Conservation (phyloP, 2,888 invertebrate species). For the Phortica magna region DNA sequence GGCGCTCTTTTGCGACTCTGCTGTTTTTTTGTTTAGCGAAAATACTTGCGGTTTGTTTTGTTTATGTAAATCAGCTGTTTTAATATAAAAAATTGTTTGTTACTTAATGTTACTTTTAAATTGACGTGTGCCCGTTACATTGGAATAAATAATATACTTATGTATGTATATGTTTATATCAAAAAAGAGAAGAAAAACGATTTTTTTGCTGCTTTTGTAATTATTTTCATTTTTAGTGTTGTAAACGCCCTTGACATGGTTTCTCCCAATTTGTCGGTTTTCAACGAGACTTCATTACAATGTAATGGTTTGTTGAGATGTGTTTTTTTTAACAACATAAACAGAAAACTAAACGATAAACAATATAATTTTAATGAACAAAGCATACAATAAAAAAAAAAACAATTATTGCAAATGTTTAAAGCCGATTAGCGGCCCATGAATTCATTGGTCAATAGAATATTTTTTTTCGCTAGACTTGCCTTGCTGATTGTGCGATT, state of each 20-base stretch:
- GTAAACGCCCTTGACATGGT: constrained; percentile 20
- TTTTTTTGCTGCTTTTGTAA: background rate
- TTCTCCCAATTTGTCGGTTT: constrained; percentile 10
- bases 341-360: too few relatives aligned
- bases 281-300: background rate
- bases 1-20: constrained; percentile 20
- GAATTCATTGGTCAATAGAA: too few relatives aligned
- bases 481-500: background rate
- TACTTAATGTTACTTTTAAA: too few relatives aligned
- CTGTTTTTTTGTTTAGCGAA: constrained; percentile 47
- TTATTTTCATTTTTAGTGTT: background rate
- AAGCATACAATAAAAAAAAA: too few relatives aligned
- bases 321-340: too few relatives aligned
- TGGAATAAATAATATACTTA: background rate
- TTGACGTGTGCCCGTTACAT: too few relatives aligned
- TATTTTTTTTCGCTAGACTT: too few relatives aligned
- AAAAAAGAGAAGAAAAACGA: background rate
- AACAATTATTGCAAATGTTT: too few relatives aligned
- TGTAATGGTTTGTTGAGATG: too few relatives aligned
- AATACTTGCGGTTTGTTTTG: constrained; percentile 60
- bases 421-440: too few relatives aligned
- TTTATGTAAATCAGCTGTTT: constrained; percentile 59
- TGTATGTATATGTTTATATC: background rate
- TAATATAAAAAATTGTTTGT: background rate
- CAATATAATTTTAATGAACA: too few relatives aligned